These are phyloP conservation scores for Lamellibrachia columna DNA, from an alignment of 2,888 invertebrate genomes.

Conservation along the genomic window DNA sequence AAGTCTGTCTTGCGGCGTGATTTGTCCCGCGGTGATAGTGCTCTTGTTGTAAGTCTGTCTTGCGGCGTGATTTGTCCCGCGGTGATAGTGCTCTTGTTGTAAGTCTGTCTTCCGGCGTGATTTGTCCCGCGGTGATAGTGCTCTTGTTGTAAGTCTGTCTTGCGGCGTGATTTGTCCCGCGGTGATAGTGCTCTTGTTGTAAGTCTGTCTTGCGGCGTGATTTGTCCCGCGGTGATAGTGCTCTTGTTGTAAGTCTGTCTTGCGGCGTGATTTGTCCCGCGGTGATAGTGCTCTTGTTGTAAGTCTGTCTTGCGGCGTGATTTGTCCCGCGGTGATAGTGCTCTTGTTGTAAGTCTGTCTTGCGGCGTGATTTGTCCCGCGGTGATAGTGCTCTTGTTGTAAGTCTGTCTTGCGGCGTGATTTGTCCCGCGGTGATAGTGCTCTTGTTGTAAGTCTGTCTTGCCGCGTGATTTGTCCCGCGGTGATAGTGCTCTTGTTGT, in stretches of 20 bases:
- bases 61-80: background rate
- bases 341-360: constrained; percentile 26
- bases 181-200: constrained; percentile 44
- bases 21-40: too few species aligned
- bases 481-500: constrained; percentile 44
- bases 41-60: constrained; percentile 26
- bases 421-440: too few species aligned
- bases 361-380: background rate
- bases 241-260: constrained; percentile 26
- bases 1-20: background rate
- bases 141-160: constrained; percentile 26
- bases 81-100: constrained; percentile 44
- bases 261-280: background rate
- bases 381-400: constrained; percentile 44
- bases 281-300: constrained; percentile 44
- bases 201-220: background rate
- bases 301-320: background rate
- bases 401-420: background rate
- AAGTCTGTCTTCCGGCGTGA: background rate
- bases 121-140: too few species aligned
- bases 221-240: too few species aligned
- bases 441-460: constrained; percentile 26
- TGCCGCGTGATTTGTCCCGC: background rate
- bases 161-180: background rate
- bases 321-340: too few species aligned